Conservation (phyloP, 2,113 vertebrate genomes). For the Atrichornis clamosus region DNA sequence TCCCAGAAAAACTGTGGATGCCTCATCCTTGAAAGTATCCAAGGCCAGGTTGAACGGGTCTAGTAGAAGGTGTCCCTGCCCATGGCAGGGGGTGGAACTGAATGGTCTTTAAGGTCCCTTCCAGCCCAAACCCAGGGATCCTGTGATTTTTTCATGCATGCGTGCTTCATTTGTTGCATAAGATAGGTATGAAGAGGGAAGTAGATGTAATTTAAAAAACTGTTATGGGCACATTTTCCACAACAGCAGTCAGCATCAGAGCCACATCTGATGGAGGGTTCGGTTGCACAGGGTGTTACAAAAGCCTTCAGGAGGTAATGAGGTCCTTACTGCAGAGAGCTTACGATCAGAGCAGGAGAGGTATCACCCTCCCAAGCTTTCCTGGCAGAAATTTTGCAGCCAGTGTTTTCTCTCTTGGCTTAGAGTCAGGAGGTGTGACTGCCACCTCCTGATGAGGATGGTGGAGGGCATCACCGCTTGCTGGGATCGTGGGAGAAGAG, state of each 20-base stretch:
- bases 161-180: neutral
- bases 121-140: neutral
- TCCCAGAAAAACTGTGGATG: neutral
- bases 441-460: neutral
- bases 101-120: neutral
- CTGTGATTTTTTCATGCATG: neutral
- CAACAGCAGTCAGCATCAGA: neutral
- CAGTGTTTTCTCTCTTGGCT: neutral
- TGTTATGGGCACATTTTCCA: neutral
- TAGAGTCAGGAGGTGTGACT: neutral
- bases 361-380: neutral
- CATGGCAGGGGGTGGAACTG: neutral
- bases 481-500: neutral
- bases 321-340: neutral
- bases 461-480: neutral
- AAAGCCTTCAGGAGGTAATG: neutral
- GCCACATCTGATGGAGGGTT: neutral
- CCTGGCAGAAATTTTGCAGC: neutral
- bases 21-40: neutral
- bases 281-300: neutral
- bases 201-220: neutral
- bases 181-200: accelerated
- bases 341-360: neutral
- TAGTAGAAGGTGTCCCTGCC: neutral
- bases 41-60: neutral